These are phyloP conservation scores for Volucella zonaria DNA, from an alignment of 2,888 invertebrate genomes.

Conservation along the genomic window DNA sequence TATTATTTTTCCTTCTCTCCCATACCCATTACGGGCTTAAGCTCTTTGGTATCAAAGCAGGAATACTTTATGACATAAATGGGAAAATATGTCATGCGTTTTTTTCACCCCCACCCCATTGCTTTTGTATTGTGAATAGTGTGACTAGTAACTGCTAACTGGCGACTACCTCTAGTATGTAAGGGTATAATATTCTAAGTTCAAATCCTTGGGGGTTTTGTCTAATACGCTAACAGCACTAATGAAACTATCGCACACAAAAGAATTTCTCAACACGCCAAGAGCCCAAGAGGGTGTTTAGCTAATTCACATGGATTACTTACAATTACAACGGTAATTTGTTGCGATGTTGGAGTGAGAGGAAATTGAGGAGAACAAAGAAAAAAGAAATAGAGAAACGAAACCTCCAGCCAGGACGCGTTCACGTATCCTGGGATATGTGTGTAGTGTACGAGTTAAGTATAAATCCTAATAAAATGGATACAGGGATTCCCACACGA, in stretches of 20 bases:
- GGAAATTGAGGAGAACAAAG: no score
- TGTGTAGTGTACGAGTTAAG: conserved; percentile 17
- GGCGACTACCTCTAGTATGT: no score
- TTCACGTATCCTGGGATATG: conserved; percentile 32
- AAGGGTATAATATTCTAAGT: background rate
- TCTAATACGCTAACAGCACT: conserved; percentile 26
- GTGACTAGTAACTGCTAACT: no score
- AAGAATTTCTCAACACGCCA: conserved; percentile 16
- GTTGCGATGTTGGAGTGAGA: conserved; percentile 8
- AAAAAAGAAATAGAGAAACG: background rate
- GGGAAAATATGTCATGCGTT: conserved; percentile 49
- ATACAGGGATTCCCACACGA: conserved; percentile 39
- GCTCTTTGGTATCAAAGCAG: background rate
- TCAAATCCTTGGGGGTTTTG: conserved; percentile 14
- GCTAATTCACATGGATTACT: conserved; percentile 58
- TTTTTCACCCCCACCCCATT: conserved; percentile 6
- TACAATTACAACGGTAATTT: conserved; percentile 49
- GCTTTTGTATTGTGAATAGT: background rate
- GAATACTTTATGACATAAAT: conserved; percentile 36
- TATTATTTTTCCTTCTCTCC: no score
- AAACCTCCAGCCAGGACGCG: background rate
- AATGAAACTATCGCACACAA: conserved; percentile 43
- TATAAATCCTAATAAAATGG: conserved; percentile 55
- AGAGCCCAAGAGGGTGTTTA: conserved; percentile 7
- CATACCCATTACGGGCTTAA: no score